Evolutionary conservation across 2,888 invertebrate species (phyloP).

Genomic region (Drosophila nigritarsus): DNA sequence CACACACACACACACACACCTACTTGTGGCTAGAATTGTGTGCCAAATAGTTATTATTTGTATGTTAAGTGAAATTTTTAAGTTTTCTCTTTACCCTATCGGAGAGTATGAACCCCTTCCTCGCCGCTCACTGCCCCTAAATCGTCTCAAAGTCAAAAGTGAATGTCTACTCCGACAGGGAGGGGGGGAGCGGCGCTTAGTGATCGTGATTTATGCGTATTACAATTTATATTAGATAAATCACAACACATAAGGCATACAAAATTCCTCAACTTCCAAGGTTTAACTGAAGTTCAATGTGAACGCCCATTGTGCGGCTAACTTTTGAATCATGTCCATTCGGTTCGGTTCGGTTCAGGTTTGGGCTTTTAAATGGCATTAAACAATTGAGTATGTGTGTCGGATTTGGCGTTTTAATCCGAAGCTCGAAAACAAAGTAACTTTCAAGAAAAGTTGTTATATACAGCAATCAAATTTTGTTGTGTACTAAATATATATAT

Average conservation of each 20-base stretch:
- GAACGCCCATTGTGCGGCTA: constrained; percentile 57
- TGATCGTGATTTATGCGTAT: constrained; percentile 11
- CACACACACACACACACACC: not conserved
- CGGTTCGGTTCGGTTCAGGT: constrained; percentile 2
- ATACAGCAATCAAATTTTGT: constrained; percentile 4
- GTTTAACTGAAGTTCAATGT: constrained; percentile 56
- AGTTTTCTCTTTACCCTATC: constrained; percentile 65
- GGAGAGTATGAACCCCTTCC: constrained; percentile 11
- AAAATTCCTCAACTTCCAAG: constrained; percentile 63
- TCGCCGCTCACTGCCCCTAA: not conserved
- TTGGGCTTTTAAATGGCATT: constrained; percentile 29
- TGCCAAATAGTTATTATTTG: constrained; percentile 47
- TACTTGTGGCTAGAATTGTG: constrained; percentile 56
- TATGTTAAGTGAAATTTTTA: constrained; percentile 57
- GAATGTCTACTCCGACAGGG: constrained; percentile 42
- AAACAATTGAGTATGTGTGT: constrained; percentile 52
- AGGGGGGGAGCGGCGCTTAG: not conserved
- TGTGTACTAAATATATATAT: not conserved
- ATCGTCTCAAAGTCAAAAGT: constrained; percentile 42
- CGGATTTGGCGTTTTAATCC: constrained; percentile 39
- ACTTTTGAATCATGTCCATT: constrained; percentile 13
- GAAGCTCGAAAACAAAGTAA: constrained; percentile 46
- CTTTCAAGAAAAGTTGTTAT: constrained; percentile 48
- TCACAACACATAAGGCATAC: constrained; percentile 25
- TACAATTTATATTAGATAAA: constrained; percentile 51